Conservation (phyloP, 2,113 vertebrate species). For the Hydrochoerus hydrochaeris region DNA sequence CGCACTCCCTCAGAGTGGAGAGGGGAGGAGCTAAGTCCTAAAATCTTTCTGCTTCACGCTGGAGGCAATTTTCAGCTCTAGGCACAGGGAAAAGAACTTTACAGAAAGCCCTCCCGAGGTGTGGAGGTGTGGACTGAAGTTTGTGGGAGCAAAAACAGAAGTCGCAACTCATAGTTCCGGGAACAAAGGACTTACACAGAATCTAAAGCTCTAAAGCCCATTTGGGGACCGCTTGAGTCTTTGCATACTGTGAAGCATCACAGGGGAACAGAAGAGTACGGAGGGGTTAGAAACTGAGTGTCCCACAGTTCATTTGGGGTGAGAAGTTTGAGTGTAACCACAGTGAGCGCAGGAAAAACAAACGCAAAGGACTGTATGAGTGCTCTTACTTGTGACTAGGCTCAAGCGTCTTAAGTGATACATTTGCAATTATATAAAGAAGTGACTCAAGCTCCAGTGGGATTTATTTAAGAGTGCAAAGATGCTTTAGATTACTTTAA, state of each 20-base stretch:
- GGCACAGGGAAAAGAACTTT: neutral
- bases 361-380: neutral
- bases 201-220: neutral
- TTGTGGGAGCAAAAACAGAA: neutral
- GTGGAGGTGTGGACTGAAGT: neutral
- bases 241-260: neutral
- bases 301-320: neutral
- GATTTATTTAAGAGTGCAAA: neutral
- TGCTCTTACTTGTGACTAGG: neutral
- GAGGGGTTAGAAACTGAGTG: neutral
- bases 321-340: neutral
- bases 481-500: slow-evolving; percentile 1
- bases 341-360: neutral
- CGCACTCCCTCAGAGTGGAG: neutral
- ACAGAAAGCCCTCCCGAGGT: neutral
- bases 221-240: neutral
- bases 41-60: neutral
- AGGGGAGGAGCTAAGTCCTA: neutral
- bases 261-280: neutral
- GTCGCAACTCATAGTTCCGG: neutral
- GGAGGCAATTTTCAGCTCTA: slow-evolving; percentile 2
- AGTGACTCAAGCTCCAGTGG: neutral
- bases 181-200: neutral
- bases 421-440: neutral
- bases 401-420: neutral